Evolutionary conservation across 30 jellyfish, hydroid and myxozoan species (phyloP).

Genomic region (Phacellophora camtschatica): DNA sequence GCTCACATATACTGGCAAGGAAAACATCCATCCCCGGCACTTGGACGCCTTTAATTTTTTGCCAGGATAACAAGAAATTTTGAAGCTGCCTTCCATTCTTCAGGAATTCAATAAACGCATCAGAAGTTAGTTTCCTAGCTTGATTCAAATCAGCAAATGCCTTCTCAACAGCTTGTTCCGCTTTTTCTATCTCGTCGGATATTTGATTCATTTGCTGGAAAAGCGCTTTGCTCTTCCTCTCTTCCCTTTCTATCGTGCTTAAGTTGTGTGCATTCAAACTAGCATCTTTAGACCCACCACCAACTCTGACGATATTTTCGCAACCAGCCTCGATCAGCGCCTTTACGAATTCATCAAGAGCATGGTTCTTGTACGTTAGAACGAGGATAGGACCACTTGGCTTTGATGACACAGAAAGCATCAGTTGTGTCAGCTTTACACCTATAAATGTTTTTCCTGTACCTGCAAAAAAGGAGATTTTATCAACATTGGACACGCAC

Average conservation of each 20-base stretch:
- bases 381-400: slow-evolving; percentile 50
- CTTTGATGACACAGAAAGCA: slow-evolving; percentile 29
- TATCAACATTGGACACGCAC: too few species aligned
- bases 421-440: slow-evolving; percentile 24
- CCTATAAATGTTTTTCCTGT: slow-evolving; percentile 78
- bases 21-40: neutral
- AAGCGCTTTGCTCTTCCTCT: neutral
- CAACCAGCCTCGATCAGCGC: slow-evolving; percentile 8
- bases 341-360: slow-evolving; percentile 71
- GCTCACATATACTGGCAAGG: neutral
- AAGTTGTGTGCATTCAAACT: neutral
- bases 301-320: slow-evolving; percentile 33
- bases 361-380: slow-evolving; percentile 80
- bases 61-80: neutral
- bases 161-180: neutral
- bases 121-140: neutral
- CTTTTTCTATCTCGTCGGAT: neutral
- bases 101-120: neutral
- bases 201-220: neutral
- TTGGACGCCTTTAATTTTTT: neutral
- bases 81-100: slow-evolving; percentile 11
- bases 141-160: slow-evolving; percentile 14
- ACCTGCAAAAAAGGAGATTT: too few species aligned
- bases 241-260: neutral
- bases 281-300: slow-evolving; percentile 53